phyloP scores from a whole-genome alignment of 2,797 vertebrate genomes.

The Chelon labrosus region DNA sequence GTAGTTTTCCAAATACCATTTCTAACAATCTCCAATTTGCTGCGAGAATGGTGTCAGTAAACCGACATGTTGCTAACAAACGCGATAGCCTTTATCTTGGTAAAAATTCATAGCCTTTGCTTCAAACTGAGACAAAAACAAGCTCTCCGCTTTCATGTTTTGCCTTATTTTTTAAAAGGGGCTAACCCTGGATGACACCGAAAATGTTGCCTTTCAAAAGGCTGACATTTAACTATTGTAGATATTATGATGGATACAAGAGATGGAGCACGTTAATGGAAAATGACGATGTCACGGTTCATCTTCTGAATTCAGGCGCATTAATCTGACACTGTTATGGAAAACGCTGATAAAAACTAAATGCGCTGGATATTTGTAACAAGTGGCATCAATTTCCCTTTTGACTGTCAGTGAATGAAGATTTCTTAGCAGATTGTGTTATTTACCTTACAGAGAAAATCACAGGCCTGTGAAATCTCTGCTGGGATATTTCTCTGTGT shows the following conservation, averaged over 20 bases:
- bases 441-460: conserved; percentile 71
- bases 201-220: conserved; percentile 74
- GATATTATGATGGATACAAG: conserved; percentile 76
- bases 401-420: conserved; percentile 74
- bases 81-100: conserved; percentile 74
- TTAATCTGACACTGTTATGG: conserved; percentile 74
- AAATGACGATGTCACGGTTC: conserved; percentile 79
- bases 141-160: conserved; percentile 74
- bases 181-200: conserved; percentile 68
- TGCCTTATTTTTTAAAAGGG: conserved; percentile 52
- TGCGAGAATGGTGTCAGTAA: conserved; percentile 82
- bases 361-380: conserved; percentile 69
- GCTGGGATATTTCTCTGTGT: conserved; percentile 54
- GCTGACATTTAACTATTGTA: conserved; percentile 82
- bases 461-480: conserved; percentile 66
- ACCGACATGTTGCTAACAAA: conserved; percentile 83
- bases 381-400: conserved; percentile 74
- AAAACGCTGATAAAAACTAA: conserved; percentile 76
- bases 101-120: conserved; percentile 74
- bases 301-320: conserved; percentile 72
- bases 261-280: conserved; percentile 75
- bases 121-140: conserved; percentile 73
- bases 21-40: conserved; percentile 78
- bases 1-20: conserved; percentile 66
- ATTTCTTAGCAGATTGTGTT: conserved; percentile 71